These are phyloP conservation scores for Cerceris ruficornis DNA, from an alignment of 2,888 invertebrate genomes.

Conservation along the genomic window DNA sequence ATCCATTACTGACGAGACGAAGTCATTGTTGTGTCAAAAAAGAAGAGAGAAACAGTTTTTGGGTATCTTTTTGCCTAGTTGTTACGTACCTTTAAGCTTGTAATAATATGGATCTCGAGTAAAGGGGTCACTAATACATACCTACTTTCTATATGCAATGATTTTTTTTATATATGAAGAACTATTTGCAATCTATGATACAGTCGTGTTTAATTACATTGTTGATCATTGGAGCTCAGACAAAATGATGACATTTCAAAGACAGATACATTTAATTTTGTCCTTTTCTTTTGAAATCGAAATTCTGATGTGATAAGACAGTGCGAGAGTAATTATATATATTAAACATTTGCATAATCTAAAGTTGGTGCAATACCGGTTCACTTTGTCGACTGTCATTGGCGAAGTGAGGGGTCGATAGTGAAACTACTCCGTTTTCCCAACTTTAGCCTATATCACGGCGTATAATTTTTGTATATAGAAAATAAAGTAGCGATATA, in stretches of 20 bases:
- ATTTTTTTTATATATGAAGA: constrained; percentile 33
- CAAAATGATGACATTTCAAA: too few species aligned
- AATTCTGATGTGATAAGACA: constrained; percentile 17
- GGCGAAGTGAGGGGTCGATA: constrained; percentile 8
- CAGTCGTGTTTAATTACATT: background rate
- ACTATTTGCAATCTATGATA: background rate
- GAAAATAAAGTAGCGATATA: constrained; percentile 45
- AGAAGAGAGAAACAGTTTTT: constrained; percentile 15
- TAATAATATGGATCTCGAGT: constrained; percentile 26
- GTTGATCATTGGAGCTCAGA: background rate
- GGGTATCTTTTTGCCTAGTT: constrained; percentile 32
- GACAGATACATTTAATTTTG: too few species aligned
- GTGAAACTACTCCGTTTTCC: constrained; percentile 23
- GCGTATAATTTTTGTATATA: constrained; percentile 56
- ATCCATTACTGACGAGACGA: background rate
- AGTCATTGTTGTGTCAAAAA: constrained; percentile 11
- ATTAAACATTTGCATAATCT: constrained; percentile 16
- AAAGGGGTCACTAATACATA: constrained; percentile 8
- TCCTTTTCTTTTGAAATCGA: constrained; percentile 8
- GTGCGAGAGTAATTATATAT: background rate
- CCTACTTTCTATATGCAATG: constrained; percentile 35
- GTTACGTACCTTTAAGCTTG: constrained; percentile 25
- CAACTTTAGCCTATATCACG: constrained; percentile 32
- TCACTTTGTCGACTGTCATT: constrained; percentile 10
- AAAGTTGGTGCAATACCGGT: constrained; percentile 36